Evolutionary conservation across 2,888 invertebrate species (phyloP), one percentile per base, ranked within the genome.

Genomic region (Drosophila formosana): DNA sequence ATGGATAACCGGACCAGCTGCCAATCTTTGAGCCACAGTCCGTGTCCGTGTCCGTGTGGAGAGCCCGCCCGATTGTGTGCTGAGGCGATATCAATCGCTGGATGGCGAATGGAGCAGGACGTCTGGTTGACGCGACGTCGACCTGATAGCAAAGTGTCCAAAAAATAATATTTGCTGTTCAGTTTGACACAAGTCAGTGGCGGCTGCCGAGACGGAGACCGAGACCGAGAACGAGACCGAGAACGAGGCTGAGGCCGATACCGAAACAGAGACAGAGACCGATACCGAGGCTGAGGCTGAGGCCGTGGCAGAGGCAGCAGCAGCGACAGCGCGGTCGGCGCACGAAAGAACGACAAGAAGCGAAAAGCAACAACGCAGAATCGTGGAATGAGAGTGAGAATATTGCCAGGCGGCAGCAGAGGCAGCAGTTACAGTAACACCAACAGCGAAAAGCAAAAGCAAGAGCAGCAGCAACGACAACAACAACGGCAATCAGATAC

Each of bases 61-160:
- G 46, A 46, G 32, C 25, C 50, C 34, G 55, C 34, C 50, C 39
- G 55, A 13, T 18, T 39, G 26, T 18, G 18, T 37, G 47, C 30
- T 62, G 74, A 78, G 85, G 68, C 89, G 89, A 91, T 91, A 89
- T 89, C 88, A 90, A 91, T 91, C 89, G 90, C 71, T 77, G 79
- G 76, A 74, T 80, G 74, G 84, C 78, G 78, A 82, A 81, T 88
- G 76, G 88, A 90, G 89, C 90, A 91, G 90, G 91, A 92, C 91
- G 80, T 74, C 72, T 77, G 68, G 60, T 72, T 85, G 74, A 74
- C 86, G 80, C 74, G 75, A 66, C 86, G 88, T 79, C 82, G 89
- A 90, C 90, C 91, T 92, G 91, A 91, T 91, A 91, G 91, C 90
- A 91, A 92, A 91, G 90, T 92, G 92, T 91, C 92, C 91, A 91